Conservation (phyloP, 2,888 invertebrate genomes). For the Ptilodon capucinus region DNA sequence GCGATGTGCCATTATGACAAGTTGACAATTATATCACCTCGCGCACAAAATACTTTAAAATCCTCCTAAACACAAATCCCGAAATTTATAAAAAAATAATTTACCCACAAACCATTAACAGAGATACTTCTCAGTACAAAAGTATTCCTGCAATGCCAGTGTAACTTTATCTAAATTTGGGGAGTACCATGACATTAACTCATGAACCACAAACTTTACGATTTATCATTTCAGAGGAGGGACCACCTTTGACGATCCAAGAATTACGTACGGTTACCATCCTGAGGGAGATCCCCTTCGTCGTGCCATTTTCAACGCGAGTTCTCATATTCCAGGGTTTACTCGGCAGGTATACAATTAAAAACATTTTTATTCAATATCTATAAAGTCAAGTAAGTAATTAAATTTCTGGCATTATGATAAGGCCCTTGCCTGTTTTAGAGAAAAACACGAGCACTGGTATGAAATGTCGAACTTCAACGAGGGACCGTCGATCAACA, state of each 20-base stretch:
- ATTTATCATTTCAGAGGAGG: constrained; percentile 81
- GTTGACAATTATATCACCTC: too few species aligned
- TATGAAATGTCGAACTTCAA: constrained; percentile 89
- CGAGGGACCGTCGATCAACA: constrained; percentile 88
- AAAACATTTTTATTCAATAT: background rate
- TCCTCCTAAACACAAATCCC: too few species aligned
- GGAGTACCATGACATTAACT: too few species aligned
- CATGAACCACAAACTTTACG: background rate
- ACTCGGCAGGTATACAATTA: constrained; percentile 61
- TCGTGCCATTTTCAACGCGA: constrained; percentile 95
- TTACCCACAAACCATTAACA: too few species aligned
- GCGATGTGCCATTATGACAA: too few species aligned
- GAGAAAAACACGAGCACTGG: constrained; percentile 88
- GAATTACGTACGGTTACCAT: constrained; percentile 94
- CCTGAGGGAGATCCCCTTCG: constrained; percentile 96
- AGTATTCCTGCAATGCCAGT: too few species aligned
- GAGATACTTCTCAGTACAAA: too few species aligned
- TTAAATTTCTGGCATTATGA: too few species aligned
- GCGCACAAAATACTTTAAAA: too few species aligned
- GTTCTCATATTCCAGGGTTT: constrained; percentile 92
- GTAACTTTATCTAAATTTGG: too few species aligned
- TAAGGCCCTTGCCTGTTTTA: constrained; percentile 39
- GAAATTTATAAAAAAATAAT: too few species aligned
- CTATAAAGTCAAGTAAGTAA: too few species aligned
- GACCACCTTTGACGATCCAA: constrained; percentile 92